A percentile compares a stretch with the other conserved stretches of the same genome.
These are phyloP conservation scores for Bos indicus DNA, from an alignment of 2,113 vertebrate genomes.

Conservation along the genomic window DNA sequence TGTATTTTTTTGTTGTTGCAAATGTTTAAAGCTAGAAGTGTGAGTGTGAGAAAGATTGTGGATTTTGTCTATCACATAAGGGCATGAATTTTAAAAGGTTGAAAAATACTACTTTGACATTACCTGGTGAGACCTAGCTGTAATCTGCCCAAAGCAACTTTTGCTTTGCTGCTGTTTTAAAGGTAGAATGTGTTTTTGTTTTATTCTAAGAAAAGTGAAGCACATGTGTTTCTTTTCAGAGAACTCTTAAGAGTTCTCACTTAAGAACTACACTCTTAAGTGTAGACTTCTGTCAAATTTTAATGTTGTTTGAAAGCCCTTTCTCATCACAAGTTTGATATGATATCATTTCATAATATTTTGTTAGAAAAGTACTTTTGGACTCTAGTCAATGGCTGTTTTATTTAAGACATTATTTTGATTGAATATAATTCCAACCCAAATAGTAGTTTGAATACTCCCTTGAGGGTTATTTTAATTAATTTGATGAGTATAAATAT, in stretches of 20 bases:
- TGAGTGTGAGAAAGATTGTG: background rate
- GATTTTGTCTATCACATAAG: background rate
- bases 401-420: background rate
- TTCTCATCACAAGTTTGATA: background rate
- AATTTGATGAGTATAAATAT: background rate
- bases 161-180: background rate
- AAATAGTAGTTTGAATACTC: background rate
- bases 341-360: background rate
- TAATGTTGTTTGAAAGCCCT: background rate
- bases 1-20: background rate
- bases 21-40: background rate
- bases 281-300: background rate
- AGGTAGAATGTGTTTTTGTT: background rate
- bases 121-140: background rate
- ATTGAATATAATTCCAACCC: conserved; percentile 3
- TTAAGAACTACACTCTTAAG: background rate
- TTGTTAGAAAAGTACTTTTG: background rate
- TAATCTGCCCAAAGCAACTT: background rate
- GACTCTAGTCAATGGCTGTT: background rate
- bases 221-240: background rate
- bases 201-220: background rate
- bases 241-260: background rate
- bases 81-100: background rate
- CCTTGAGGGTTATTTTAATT: background rate
- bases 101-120: background rate